A percentile compares a stretch with the other conserved stretches of the same genome.
Evolutionary conservation across 2,888 invertebrate species (phyloP).

Genomic region (Rambutsinella grinnellia): DNA sequence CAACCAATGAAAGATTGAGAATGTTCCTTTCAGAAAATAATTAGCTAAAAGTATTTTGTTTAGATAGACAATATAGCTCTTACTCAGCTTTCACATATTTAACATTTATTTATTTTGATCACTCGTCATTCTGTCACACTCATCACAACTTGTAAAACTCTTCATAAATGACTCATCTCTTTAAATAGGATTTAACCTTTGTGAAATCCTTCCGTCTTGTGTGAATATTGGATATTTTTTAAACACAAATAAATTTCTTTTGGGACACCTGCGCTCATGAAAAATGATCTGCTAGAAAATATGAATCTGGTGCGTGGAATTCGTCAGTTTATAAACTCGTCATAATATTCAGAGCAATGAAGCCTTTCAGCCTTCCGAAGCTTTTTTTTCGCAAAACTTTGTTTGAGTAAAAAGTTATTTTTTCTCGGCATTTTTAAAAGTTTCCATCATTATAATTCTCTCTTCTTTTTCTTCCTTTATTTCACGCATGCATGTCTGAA

Average conservation of each 20-base stretch:
- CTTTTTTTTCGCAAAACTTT: too few species aligned
- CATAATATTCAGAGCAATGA: not conserved
- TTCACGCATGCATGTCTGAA: not conserved
- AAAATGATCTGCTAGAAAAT: conserved; percentile 26
- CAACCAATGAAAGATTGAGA: too few species aligned
- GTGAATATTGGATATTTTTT: conserved; percentile 10
- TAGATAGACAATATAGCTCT: too few species aligned
- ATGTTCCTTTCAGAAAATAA: too few species aligned
- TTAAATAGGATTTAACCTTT: not conserved
- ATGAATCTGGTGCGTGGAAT: conserved; percentile 40
- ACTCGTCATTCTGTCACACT: not conserved
- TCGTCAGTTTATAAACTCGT: conserved; percentile 34
- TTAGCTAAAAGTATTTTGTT: too few species aligned
- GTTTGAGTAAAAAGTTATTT: too few species aligned
- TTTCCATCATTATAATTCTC: too few species aligned
- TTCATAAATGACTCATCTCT: conserved; percentile 34
- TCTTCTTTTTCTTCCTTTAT: not conserved
- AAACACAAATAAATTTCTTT: not conserved
- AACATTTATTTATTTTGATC: not conserved
- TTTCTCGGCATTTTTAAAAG: too few species aligned
- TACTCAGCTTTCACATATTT: too few species aligned
- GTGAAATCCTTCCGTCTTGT: not conserved
- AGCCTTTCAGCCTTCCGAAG: too few species aligned
- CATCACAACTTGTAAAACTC: not conserved
- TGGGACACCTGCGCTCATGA: conserved; percentile 2